Evolutionary conservation across 2,113 vertebrate species (phyloP).

Genomic region (Zosterops hypoxanthus): DNA sequence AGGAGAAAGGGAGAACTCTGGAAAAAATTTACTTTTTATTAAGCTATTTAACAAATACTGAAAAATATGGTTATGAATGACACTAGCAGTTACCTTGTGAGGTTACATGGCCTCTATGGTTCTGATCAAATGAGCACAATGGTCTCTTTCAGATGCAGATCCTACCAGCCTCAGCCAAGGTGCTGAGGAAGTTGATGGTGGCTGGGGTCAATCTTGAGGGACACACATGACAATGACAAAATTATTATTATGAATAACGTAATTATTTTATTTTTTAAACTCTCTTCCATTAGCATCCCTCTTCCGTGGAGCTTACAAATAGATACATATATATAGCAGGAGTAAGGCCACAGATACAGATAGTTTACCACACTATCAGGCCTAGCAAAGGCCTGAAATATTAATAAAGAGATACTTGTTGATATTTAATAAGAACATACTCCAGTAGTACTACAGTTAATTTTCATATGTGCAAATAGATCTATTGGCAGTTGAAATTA

Average conservation of each 20-base stretch:
- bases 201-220: not conserved
- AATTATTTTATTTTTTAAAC: not conserved
- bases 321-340: not conserved
- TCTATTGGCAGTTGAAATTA: not conserved
- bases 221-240: not conserved
- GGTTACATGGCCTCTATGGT: not conserved
- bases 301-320: not conserved
- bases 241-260: not conserved
- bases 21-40: not conserved
- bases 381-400: not conserved
- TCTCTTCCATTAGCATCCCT: not conserved
- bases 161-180: not conserved
- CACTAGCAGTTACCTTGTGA: accelerated
- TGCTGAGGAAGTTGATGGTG: too few species aligned
- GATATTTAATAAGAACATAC: not conserved
- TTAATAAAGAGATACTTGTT: not conserved
- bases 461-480: not conserved
- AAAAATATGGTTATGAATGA: not conserved
- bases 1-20: not conserved
- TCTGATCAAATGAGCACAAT: not conserved
- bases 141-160: not conserved
- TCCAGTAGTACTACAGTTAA: not conserved
- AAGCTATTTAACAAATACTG: not conserved
- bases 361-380: not conserved
- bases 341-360: not conserved